Conservation (phyloP, 2,113 vertebrate genomes). For the Aldabrachelys gigantea region DNA sequence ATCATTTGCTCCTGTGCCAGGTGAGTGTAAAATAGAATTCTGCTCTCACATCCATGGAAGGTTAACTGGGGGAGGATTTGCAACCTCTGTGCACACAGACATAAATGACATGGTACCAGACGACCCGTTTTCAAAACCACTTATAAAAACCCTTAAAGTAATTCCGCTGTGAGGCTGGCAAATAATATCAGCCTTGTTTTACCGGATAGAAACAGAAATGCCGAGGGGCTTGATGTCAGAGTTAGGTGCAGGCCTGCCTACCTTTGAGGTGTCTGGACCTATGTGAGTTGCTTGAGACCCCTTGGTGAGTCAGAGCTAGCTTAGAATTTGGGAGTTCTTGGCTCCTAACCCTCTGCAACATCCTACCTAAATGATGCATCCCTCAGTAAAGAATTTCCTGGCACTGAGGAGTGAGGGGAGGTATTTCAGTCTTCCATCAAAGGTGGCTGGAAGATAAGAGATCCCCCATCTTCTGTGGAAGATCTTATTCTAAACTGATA, state of each 20-base stretch:
- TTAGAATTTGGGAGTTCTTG: conserved; percentile 1
- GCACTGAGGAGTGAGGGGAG: not conserved
- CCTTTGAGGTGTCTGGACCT: too few species aligned
- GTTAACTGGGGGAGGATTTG: not conserved
- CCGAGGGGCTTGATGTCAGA: not conserved
- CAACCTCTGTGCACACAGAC: rapidly evolving
- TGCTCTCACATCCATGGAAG: too few species aligned
- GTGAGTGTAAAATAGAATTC: not conserved
- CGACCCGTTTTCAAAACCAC: too few species aligned
- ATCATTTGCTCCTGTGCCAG: not conserved
- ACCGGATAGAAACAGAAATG: not conserved
- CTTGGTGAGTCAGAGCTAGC: not conserved
- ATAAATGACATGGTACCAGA: not conserved
- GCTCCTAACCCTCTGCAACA: not conserved
- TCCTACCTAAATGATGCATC: conserved; percentile 57
- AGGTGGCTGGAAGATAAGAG: not conserved
- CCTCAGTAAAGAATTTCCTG: not conserved
- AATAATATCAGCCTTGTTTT: not conserved
- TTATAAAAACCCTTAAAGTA: not conserved
- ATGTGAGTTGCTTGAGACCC: not conserved
- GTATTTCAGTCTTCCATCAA: not conserved
- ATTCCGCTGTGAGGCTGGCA: not conserved
- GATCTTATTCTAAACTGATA: not conserved
- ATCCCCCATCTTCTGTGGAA: not conserved
- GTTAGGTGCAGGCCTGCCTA: too few species aligned